Evolutionary conservation across 2,888 invertebrate species (phyloP), one percentile per base, ranked within the genome.

Genomic region (Abscondita cerata): DNA sequence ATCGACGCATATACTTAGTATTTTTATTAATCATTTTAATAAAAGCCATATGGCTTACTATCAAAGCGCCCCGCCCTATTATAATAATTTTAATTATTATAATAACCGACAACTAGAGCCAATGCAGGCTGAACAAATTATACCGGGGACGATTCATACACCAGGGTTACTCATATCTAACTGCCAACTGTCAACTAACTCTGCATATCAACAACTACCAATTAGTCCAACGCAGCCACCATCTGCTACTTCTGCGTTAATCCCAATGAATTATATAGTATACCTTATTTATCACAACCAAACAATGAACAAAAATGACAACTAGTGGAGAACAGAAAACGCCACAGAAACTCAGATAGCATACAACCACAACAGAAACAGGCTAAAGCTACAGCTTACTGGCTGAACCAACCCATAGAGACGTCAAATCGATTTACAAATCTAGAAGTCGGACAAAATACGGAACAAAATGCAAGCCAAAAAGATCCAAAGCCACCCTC

Each of bases 351-450:
- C n/a, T n/a, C n/a, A n/a, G n/a, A n/a, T n/a, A n/a, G n/a, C n/a
- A n/a, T n/a, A n/a, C n/a, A n/a, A n/a, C n/a, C n/a, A n/a, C n/a
- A n/a, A n/a, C n/a, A n/a, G n/a, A n/a, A n/a, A n/a, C n/a, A n/a
- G 15, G 16, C 12, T n/a, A 50, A 50, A 50, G 12, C 31, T 31
- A 31, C 50, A 20, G 33, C 33, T 34, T 51, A 34, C 16, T 51
- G 34, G 33, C 36, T 51, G 3, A 36, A 51, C 16, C 19, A 48
- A 20, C 51, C 51, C 15, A 18, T 19, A 38, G 18, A 36, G n/a
- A 52, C 52, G 1, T 52, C 52, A 38, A 52, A 38, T 38, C 38
- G 38, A 40, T 52, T 34, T 52, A 18, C 16, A 12, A 40, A 38
- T 40, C 25, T 52, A 12, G 40, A 38, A n/a, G 38, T 20, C 20